Evolutionary conservation across 2,797 vertebrate genomes (phyloP), one percentile per base, ranked within the genome.

Genomic region (Ammospiza maritima): DNA sequence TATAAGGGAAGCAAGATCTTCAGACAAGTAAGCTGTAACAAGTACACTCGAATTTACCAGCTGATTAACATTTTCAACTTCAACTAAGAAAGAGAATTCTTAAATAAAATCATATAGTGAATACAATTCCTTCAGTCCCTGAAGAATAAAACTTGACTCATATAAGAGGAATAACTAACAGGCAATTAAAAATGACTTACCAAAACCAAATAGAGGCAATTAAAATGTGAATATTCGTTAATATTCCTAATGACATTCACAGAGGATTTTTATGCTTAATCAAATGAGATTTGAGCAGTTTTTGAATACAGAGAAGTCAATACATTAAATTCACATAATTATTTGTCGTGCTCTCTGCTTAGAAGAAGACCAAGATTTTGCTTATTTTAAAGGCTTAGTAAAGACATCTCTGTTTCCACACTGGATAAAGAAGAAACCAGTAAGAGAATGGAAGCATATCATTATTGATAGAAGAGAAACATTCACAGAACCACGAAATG

Each of bases 291-390:
- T 94, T 83, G 60, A 93, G 90, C 58, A 94, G 77, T 26, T 95
- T 95, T 97, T 96, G 58, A 96, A 93, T 84, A 96, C 5, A 48
- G 65, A 96, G 96, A 96, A 91, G 84, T 83, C 89, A 90, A 97
- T 91, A 93, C 27, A 81, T 10, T 79, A 94, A 96, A 88, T 87
- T 42, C 80, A 90, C 30, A 16, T 76, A 96, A 78, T 92, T 96
- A 90, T 77, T 96, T 94, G 74, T 88, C 84, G 85, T 86, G 67
- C 16, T 67, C 47, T 94, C 94, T 94, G 61, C 76, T 97, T 80
- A 75, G 87, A 95, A 95, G 67, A 75, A 11, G 64, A 82, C 40
- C 64, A 54, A 89, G 51, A 57, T 70, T 89, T 90, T 93, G 58
- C 23, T 75, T 74, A 26, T 40, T 90, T 79, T 70, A 79, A 79